phyloP scores from a whole-genome alignment of 30 jellyfish, hydroid and myxozoan species.

The Pseudorhiza aurosa region DNA sequence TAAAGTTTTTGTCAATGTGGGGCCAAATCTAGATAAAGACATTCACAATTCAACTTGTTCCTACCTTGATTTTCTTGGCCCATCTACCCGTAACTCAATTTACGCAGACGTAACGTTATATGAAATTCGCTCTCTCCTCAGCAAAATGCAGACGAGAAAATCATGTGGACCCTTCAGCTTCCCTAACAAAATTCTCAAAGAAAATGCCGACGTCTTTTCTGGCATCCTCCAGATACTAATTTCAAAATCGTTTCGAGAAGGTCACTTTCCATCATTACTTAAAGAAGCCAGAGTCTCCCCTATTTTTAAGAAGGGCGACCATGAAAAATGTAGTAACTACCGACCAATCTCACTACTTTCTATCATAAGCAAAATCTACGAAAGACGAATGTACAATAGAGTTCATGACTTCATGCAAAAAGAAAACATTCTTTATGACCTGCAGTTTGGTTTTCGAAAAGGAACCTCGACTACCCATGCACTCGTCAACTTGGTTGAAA shows the following conservation, averaged over 20 bases:
- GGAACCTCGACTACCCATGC: slow-evolving; percentile 16
- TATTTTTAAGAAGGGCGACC: neutral
- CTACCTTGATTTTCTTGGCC: neutral
- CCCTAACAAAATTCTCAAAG: neutral
- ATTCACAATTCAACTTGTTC: slow-evolving; percentile 5
- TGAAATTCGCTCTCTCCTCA: neutral
- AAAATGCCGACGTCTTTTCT: neutral
- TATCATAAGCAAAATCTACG: neutral
- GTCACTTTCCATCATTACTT: slow-evolving; percentile 22
- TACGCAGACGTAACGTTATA: neutral
- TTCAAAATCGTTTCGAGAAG: slow-evolving; percentile 8
- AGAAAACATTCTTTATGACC: slow-evolving; percentile 8
- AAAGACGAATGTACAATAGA: neutral
- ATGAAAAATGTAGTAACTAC: slow-evolving; percentile 7
- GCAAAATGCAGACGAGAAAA: neutral
- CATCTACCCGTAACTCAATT: slow-evolving; percentile 7
- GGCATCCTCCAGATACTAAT: slow-evolving; percentile 2
- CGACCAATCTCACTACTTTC: slow-evolving; percentile 15
- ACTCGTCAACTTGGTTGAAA: slow-evolving; percentile 14
- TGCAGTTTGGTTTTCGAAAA: slow-evolving; percentile 16
- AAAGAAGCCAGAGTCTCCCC: slow-evolving; percentile 25
- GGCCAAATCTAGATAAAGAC: slow-evolving; percentile 9
- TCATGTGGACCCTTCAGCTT: neutral
- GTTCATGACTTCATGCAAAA: neutral
- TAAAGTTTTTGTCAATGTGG: slow-evolving; percentile 3